Base-by-base conservation (phyloP, 2,888 invertebrate genomes). In the Cryptus viduatorius region DNA sequence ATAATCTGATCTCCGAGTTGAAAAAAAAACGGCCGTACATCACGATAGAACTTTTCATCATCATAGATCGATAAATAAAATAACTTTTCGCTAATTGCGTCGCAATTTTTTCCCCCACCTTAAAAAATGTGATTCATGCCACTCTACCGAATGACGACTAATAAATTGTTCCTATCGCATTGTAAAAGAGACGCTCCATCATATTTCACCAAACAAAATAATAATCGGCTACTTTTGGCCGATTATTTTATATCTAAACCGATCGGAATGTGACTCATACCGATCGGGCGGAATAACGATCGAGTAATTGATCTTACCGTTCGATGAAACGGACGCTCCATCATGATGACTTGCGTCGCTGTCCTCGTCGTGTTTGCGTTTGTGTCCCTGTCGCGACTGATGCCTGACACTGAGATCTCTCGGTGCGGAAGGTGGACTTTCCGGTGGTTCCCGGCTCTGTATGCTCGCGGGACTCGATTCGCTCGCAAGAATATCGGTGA, bases 401-500 rank as follows among this genome's bases (percentile, higher is more conserved):
- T 95, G 93, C 89, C 95, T 94, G 88, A 95, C 94, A 94, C 95
- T 94, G 92, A 95, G 94, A 92, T 95, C 95, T 87, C 95, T 90
- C 48, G 95, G 95, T 83, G 95, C 95, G 68, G 94, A 95, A 93
- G 94, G 96, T 91, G 87, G 93, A 85, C 93, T 93, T 16, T 90
- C 92, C 7, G 93, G 93, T 48, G 92, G 91, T 16, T 93, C 93
- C 72, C 93, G 92, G 4, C 86, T 89, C 82, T 89, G 90, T 14
- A 92, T 72, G 56, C 89, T 90, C 29, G 90, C 86, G 14, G 92
- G 92, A 69, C 92, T 92, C 12, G 92, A 90, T 77, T 95, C 95
- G 72, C 95, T 95, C 73, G 96, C 96, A 88, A 98, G 95, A 91
- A 98, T 98, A 94, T 98, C 98, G 89, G 97, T 98, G 94, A 98